Percentiles rank a stretch among this genome's conserved stretches.
Evolutionary conservation across 2,113 vertebrate species (phyloP).

Genomic region (Arothron firmamentum): DNA sequence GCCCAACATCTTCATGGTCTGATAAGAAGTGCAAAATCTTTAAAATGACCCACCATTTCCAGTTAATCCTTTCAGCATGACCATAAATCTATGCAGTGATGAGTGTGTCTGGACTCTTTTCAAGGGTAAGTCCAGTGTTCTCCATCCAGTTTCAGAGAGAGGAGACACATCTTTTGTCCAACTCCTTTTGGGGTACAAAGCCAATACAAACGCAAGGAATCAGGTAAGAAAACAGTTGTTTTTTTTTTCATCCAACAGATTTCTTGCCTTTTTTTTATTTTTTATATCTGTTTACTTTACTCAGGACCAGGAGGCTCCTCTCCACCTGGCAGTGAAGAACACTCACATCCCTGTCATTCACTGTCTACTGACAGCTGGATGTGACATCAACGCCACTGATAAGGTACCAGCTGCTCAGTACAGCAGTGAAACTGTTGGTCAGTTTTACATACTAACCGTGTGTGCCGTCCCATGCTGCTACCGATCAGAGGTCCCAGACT

Average conservation of each 20-base stretch:
- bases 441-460: background rate
- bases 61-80: background rate
- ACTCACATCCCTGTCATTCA: constrained; percentile 75
- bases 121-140: constrained; percentile 71
- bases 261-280: background rate
- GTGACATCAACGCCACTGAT: constrained; percentile 75
- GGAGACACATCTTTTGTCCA: constrained; percentile 76
- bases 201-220: constrained; percentile 67
- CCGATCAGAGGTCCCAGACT: constrained; percentile 81
- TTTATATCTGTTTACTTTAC: constrained; percentile 30
- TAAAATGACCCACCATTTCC: too few relatives aligned
- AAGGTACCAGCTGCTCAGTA: constrained; percentile 59
- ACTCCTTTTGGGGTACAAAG: constrained; percentile 76
- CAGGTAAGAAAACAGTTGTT: constrained; percentile 69
- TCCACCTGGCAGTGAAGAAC: constrained; percentile 83
- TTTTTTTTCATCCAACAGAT: background rate
- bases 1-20: constrained; percentile 78
- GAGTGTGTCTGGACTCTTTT: constrained; percentile 1
- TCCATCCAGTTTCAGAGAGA: constrained; percentile 77
- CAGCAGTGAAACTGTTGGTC: constrained; percentile 2
- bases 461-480: constrained; percentile 6
- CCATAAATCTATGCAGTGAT: background rate
- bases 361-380: constrained; percentile 75
- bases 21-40: background rate
- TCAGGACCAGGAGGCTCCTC: constrained; percentile 79